Percentiles rank a stretch among this genome's conserved stretches.
These are phyloP conservation scores for Galeopsomyia nigrocyanea DNA, from an alignment of 2,888 invertebrate species.

Conservation along the genomic window DNA sequence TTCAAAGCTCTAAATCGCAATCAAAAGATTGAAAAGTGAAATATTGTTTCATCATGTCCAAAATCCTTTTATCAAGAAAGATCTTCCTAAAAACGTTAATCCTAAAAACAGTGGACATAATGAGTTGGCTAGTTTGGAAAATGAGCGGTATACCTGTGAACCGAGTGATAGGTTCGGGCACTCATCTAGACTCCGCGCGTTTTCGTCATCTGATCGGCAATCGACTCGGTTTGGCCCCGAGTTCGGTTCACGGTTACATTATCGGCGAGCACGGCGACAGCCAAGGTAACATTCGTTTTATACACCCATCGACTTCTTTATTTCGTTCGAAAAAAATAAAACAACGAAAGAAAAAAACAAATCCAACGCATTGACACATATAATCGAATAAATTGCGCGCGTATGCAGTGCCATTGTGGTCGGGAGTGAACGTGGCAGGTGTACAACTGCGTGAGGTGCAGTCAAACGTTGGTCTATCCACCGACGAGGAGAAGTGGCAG, in stretches of 20 bases:
- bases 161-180: slow-evolving; percentile 76
- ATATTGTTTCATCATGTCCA: no score
- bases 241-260: slow-evolving; percentile 74
- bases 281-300: slow-evolving; percentile 71
- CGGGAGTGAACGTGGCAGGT: slow-evolving; percentile 73
- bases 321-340: no score
- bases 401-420: slow-evolving; percentile 72
- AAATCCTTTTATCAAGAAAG: no score
- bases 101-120: slow-evolving; percentile 71
- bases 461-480: slow-evolving; percentile 69
- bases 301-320: no score
- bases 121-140: slow-evolving; percentile 78
- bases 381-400: neutral
- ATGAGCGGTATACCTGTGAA: slow-evolving; percentile 74
- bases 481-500: slow-evolving; percentile 71
- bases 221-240: slow-evolving; percentile 72
- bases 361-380: neutral
- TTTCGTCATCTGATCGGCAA: slow-evolving; percentile 74
- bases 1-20: no score
- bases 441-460: slow-evolving; percentile 70
- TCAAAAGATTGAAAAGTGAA: neutral
- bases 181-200: slow-evolving; percentile 75
- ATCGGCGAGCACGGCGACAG: slow-evolving; percentile 79
- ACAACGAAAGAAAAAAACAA: no score
- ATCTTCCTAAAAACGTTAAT: no score